phyloP scores from a whole-genome alignment of 2,113 vertebrate genomes.

The Tragelaphus scriptus region DNA sequence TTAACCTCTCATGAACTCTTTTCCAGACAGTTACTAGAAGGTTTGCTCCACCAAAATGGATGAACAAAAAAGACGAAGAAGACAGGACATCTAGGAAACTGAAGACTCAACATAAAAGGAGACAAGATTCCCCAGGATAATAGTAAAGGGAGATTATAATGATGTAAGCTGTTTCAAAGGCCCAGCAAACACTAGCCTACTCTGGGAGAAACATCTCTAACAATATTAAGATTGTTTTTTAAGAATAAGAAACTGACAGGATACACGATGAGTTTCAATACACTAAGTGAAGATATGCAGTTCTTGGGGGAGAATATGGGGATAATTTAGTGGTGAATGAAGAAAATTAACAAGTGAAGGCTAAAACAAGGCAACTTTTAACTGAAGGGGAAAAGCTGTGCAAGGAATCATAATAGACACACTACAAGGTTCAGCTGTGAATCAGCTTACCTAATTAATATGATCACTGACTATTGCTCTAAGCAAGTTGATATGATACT shows the following conservation, averaged over 20 bases:
- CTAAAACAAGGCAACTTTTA: conserved; percentile 16
- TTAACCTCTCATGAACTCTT: neutral
- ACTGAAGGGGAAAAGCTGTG: neutral
- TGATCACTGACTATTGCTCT: neutral
- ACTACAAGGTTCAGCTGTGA: neutral
- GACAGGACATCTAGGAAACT: neutral
- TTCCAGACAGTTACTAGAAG: conserved; percentile 13
- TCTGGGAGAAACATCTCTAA: neutral
- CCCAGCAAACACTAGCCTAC: neutral
- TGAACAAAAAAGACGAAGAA: neutral
- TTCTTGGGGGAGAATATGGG: neutral
- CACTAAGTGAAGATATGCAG: neutral
- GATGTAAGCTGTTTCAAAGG: neutral
- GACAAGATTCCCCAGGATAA: neutral
- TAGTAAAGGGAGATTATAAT: neutral
- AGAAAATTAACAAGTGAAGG: neutral
- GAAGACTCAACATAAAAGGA: neutral
- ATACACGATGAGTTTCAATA: neutral
- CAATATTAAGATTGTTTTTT: neutral
- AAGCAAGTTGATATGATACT: neutral
- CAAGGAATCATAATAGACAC: neutral
- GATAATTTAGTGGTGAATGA: neutral
- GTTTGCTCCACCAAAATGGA: conserved; percentile 24
- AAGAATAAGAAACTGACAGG: neutral
- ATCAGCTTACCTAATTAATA: neutral